These are phyloP conservation scores for Sthenelais limicola DNA, from an alignment of 2,888 invertebrate genomes.

Conservation along the genomic window DNA sequence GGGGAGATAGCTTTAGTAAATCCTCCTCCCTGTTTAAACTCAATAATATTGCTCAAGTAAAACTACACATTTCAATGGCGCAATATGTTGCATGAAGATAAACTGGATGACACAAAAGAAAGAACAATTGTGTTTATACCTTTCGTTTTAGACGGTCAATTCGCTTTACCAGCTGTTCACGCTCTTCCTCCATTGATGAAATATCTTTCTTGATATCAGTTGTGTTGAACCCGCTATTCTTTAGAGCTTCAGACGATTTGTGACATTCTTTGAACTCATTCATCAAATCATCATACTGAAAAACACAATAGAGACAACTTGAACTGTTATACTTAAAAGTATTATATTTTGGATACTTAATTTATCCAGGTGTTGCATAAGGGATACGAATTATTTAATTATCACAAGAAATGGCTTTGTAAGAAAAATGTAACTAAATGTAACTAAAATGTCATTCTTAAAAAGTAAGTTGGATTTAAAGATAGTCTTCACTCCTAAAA, in stretches of 20 bases:
- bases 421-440: neutral
- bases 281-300: constrained; percentile 81
- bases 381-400: too few species aligned
- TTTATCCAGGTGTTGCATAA: neutral
- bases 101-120: too few species aligned
- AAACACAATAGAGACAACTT: neutral
- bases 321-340: neutral
- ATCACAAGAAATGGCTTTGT: neutral
- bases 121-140: too few species aligned
- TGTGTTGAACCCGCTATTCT: constrained; percentile 79
- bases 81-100: too few species aligned
- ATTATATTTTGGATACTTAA: neutral
- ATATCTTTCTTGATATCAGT: constrained; percentile 88
- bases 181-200: constrained; percentile 88
- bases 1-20: too few species aligned
- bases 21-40: too few species aligned
- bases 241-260: constrained; percentile 79
- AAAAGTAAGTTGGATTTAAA: too few species aligned
- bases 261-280: constrained; percentile 87
- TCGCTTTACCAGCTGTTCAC: constrained; percentile 81
- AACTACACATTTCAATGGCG: too few species aligned
- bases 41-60: neutral
- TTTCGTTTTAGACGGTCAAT: constrained; percentile 77
- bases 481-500: too few species aligned
- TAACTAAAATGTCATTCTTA: neutral